phyloP scores from a whole-genome alignment of 92 coral and sea anemone species.

The Siderastrea radians region DNA sequence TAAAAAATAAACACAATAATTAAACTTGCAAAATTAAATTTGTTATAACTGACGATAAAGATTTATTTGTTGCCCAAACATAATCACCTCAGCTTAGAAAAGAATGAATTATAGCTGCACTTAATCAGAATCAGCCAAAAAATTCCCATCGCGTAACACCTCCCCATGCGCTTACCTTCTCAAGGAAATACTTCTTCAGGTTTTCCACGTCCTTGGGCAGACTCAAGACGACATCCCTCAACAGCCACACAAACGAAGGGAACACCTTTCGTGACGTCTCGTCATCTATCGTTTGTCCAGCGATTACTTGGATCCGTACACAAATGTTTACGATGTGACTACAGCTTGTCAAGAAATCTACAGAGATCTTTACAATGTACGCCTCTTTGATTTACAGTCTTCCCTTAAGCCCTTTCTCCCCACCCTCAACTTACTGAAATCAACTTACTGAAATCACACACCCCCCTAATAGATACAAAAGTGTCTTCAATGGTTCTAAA shows the following conservation, averaged over 20 bases:
- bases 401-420: no score
- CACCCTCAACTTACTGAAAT: no score
- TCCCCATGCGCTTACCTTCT: slow-evolving; percentile 11
- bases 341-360: not conserved
- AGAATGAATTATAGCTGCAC: no score
- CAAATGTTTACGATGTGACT: slow-evolving; percentile 81
- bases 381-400: no score
- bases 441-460: no score
- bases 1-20: not conserved
- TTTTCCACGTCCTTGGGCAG: slow-evolving; percentile 47
- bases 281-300: slow-evolving; percentile 46
- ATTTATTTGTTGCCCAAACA: no score
- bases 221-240: slow-evolving; percentile 46
- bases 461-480: no score
- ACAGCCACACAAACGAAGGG: slow-evolving; percentile 56
- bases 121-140: no score
- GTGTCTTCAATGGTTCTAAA: no score
- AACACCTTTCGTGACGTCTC: slow-evolving; percentile 29
- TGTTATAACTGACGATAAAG: no score
- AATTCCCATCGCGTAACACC: no score
- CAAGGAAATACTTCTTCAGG: slow-evolving; percentile 43
- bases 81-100: no score
- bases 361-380: not conserved
- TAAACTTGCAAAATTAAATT: not conserved
- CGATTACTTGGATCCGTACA: slow-evolving; percentile 76